These are phyloP conservation scores for Tenualosa ilisha DNA, from an alignment of 2,797 vertebrate genomes.

Conservation along the genomic window DNA sequence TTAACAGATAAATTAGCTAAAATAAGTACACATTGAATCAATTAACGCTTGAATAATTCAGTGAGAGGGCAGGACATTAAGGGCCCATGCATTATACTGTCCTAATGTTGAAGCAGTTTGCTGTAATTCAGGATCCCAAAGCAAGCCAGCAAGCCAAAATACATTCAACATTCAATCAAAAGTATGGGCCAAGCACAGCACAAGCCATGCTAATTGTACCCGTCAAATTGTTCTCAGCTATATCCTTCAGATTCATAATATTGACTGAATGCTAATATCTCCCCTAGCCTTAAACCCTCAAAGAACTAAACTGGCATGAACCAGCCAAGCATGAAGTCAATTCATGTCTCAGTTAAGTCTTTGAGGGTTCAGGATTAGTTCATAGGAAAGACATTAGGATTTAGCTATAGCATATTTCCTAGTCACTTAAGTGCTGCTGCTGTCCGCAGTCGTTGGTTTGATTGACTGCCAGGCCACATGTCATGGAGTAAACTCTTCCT, in stretches of 20 bases:
- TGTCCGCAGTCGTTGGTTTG: not conserved
- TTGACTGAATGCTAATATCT: not conserved
- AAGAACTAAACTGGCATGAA: no score
- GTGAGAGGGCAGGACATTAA: not conserved
- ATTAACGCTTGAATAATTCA: not conserved
- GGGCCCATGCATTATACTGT: not conserved
- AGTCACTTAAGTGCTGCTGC: not conserved
- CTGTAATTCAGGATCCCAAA: not conserved
- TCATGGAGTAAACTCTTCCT: not conserved
- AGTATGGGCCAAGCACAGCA: no score
- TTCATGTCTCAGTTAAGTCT: no score
- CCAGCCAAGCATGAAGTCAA: no score
- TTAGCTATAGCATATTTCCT: not conserved
- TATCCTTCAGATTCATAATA: not conserved
- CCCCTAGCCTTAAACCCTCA: no score
- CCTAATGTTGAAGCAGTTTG: not conserved
- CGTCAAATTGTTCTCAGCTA: no score
- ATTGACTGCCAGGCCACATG: not conserved
- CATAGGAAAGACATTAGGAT: no score
- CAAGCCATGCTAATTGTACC: no score
- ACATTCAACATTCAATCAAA: no score
- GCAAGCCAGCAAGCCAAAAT: no score
- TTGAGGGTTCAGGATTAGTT: no score
- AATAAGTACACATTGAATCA: not conserved
- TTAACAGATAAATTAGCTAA: not conserved